These are phyloP conservation scores for Macrobrachium nipponense DNA, from an alignment of 1,140 invertebrate genomes.

Conservation along the genomic window DNA sequence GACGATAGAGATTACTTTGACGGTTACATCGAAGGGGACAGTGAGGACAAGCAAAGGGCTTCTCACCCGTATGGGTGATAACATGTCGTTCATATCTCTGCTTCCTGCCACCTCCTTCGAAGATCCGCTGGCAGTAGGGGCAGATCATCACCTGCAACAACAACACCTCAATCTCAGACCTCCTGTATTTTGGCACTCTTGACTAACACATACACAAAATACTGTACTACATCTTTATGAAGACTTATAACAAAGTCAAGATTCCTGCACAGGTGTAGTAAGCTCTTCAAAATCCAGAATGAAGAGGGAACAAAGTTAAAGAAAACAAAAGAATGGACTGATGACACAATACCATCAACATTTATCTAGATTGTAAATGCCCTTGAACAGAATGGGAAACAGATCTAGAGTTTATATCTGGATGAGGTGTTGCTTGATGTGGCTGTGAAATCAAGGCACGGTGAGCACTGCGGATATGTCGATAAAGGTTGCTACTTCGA, in stretches of 20 bases:
- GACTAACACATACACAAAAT: slow-evolving; percentile 20
- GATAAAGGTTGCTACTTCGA: slow-evolving; percentile 62
- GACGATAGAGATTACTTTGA: slow-evolving; percentile 69
- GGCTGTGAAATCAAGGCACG: slow-evolving; percentile 34
- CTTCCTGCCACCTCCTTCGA: slow-evolving; percentile 48
- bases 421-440: slow-evolving; percentile 20
- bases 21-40: slow-evolving; percentile 70
- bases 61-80: slow-evolving; percentile 67
- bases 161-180: slow-evolving; percentile 43
- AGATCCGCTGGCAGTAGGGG: slow-evolving; percentile 53
- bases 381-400: slow-evolving; percentile 38
- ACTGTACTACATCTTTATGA: background rate
- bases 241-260: background rate
- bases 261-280: background rate
- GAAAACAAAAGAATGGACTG: too few relatives aligned
- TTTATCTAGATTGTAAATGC: slow-evolving; percentile 43
- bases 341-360: background rate
- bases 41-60: slow-evolving; percentile 68
- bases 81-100: slow-evolving; percentile 67
- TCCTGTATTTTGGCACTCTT: slow-evolving; percentile 6
- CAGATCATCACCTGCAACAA: slow-evolving; percentile 56
- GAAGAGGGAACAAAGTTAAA: too few relatives aligned
- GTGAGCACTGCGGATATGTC: slow-evolving; percentile 60
- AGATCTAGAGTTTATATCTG: slow-evolving; percentile 15
- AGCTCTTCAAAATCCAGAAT: too few relatives aligned